A percentile compares a stretch with the other conserved stretches of the same genome.
Conservation (phyloP, 2,797 vertebrate genomes). For the Picus viridis region DNA sequence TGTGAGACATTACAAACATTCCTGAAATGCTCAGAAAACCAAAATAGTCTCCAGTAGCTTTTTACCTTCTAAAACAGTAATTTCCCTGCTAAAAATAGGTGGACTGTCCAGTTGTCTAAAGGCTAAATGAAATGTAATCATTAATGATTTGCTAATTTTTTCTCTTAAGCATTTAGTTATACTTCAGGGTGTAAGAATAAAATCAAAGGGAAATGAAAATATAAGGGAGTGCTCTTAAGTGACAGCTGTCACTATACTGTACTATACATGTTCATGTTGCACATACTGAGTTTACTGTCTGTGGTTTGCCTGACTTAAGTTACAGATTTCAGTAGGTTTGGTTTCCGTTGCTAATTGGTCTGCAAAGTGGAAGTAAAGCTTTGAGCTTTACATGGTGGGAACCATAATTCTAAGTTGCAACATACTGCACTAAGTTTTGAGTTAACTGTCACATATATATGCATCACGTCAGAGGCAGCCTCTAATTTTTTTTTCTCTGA, state of each 20-base stretch:
- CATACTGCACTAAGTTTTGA: not conserved
- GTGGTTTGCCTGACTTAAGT: not conserved
- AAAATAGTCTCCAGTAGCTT: not conserved
- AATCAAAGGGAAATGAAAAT: not conserved
- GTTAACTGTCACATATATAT: not conserved
- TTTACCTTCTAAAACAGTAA: not conserved
- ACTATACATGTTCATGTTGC: accelerated
- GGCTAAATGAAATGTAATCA: not conserved
- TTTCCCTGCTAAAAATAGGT: not conserved
- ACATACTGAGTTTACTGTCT: not conserved
- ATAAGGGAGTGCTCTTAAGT: not conserved
- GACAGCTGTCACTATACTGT: not conserved
- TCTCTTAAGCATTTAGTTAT: not conserved
- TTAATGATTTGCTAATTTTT: not conserved
- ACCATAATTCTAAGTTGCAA: not conserved
- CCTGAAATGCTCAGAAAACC: not conserved
- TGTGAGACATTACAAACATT: not conserved
- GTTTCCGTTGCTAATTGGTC: not conserved
- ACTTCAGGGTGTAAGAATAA: not conserved
- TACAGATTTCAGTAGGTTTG: not conserved
- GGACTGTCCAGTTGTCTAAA: not conserved
- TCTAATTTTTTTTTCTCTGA: not conserved
- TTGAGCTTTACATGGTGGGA: not conserved
- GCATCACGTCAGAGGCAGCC: not conserved
- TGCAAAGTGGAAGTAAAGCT: not conserved